These are phyloP conservation scores for Menidia menidia DNA, from an alignment of 2,797 vertebrate species.

Conservation along the genomic window DNA sequence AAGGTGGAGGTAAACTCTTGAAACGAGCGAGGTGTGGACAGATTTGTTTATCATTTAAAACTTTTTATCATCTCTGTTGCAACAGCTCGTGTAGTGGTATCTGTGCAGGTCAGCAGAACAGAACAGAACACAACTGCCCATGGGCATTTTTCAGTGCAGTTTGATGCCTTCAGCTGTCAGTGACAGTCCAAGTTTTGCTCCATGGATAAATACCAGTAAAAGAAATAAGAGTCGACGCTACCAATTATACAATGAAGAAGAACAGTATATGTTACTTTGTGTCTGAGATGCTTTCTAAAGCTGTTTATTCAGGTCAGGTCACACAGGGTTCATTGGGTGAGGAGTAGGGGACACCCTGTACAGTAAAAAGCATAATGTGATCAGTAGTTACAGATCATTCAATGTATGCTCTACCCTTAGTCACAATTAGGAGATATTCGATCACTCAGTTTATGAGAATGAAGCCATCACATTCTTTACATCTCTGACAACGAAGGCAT, in stretches of 20 bases:
- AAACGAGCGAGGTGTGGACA: neutral
- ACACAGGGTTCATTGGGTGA: too few species aligned
- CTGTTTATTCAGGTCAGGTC: too few species aligned
- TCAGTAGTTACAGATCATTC: neutral
- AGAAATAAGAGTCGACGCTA: neutral
- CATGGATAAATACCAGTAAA: neutral
- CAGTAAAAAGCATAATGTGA: neutral
- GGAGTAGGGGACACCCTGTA: too few species aligned
- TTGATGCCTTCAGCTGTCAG: neutral
- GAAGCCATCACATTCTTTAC: constrained; percentile 59
- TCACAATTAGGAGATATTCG: constrained; percentile 33
- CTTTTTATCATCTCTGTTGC: too few species aligned
- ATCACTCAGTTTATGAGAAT: constrained; percentile 47
- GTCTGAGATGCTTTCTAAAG: neutral
- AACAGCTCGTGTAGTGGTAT: neutral
- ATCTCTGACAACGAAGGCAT: constrained; percentile 55
- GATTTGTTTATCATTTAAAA: neutral
- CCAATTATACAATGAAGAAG: neutral
- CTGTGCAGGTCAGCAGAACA: neutral
- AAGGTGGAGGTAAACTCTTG: constrained; percentile 15
- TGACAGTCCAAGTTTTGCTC: neutral
- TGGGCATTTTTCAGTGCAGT: neutral
- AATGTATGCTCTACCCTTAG: constrained; percentile 2
- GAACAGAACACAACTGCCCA: neutral
- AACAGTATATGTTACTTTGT: neutral